Evolutionary conservation across 2,888 invertebrate genomes (phyloP).

Genomic region (Oscheius sp.): DNA sequence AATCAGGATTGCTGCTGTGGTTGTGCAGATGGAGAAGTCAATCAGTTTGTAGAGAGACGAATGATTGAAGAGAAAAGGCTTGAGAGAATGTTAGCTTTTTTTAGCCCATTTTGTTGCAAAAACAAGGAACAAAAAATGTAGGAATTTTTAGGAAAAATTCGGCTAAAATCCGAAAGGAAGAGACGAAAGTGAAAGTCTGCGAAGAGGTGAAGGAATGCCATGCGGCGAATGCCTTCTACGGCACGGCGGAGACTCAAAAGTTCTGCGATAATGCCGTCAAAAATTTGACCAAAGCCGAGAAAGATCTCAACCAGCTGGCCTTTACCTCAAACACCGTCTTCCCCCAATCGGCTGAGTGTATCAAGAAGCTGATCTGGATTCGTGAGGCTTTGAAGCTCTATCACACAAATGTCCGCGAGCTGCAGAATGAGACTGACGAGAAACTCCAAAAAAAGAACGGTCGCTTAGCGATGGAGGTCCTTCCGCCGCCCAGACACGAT

Average conservation of each 20-base stretch:
- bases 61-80: neutral
- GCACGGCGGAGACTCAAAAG: constrained; percentile 18
- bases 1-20: no score
- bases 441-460: neutral
- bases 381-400: constrained; percentile 14
- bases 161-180: neutral
- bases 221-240: constrained; percentile 9
- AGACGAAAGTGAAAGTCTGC: neutral
- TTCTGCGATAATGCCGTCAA: constrained; percentile 13
- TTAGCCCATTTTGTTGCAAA: no score
- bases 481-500: neutral
- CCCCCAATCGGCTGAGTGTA: constrained; percentile 13
- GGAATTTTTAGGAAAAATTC: no score
- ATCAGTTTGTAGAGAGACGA: neutral
- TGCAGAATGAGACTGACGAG: constrained; percentile 19
- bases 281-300: constrained; percentile 6
- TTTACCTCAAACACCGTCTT: constrained; percentile 14
- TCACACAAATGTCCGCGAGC: constrained; percentile 7
- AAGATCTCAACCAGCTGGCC: constrained; percentile 6
- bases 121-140: no score
- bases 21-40: no score
- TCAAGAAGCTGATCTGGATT: constrained; percentile 12
- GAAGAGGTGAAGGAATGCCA: neutral
- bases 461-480: constrained; percentile 5
- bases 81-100: no score